Base-by-base conservation (phyloP, 2,113 vertebrate genomes). In the Chaetorhynchus papuensis region DNA sequence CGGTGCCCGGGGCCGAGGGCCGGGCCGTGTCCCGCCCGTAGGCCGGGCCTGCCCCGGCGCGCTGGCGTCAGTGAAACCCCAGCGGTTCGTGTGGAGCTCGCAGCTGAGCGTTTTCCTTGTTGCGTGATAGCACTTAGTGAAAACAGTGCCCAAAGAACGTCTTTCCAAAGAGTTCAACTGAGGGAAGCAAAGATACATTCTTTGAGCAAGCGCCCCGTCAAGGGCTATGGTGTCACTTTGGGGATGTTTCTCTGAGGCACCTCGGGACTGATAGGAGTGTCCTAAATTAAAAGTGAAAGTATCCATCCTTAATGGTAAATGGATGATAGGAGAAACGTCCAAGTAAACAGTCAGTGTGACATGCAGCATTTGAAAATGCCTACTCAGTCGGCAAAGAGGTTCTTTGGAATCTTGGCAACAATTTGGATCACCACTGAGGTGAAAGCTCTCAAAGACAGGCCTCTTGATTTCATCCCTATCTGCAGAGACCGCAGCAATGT, bases 401-500 rank as follows among this genome's bases (percentile, higher is more conserved):
- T 76, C 17, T 54, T 35, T 45, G 3, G 4, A 37, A 17, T 33
- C 35, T 54, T 37, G 31, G 11, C 23, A 33, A 10, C 7, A 26
- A 7, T 11, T 5, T 63, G 35, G 10, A 17, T 84, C 14, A 41
- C 1, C 6, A 21, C 8, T 53, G 42, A 47, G 15, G 26, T n/a
- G 77, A n/a, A 57, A 60, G 13, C 24, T 72, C 1, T 52, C 12
- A 11, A 26, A 41, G 41, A 27, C 14, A 15, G 59, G 27, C 24
- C 35, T 39, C 47, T 70, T 33, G 50, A 11, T 68, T 50, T 54
- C 11, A 1, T 27, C 26, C 16, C 30, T 28, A 5, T 21, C 15
- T 77, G 21, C 3, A 1, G 44, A 50, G 45, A 28, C 14, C 0
- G 0, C 10, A 53, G 68, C 2, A 0, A 5, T 24, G 7, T 20